These are phyloP conservation scores for Hydrolagus affinis DNA, from an alignment of 2,113 vertebrate species.

Conservation along the genomic window DNA sequence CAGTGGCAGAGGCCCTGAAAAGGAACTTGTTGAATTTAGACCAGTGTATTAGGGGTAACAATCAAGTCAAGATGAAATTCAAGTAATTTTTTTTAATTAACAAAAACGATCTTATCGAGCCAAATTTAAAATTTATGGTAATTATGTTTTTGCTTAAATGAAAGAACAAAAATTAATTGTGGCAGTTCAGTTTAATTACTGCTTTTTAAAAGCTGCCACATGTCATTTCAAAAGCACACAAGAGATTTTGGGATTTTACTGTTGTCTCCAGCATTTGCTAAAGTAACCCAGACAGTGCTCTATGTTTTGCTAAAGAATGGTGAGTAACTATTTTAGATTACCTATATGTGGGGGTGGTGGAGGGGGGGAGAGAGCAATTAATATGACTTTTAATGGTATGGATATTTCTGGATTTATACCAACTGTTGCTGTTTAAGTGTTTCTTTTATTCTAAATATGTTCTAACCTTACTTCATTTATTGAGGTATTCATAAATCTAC, in stretches of 20 bases:
- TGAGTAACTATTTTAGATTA: not conserved
- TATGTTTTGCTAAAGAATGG: slow-evolving; percentile 11
- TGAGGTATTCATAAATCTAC: not conserved
- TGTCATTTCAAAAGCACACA: slow-evolving; percentile 8
- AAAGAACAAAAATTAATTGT: not conserved
- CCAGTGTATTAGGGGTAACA: not conserved
- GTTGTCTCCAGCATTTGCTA: not conserved
- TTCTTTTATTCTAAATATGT: not conserved
- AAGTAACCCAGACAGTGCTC: not conserved
- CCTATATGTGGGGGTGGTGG: not conserved
- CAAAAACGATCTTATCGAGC: not conserved
- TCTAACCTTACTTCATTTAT: not conserved
- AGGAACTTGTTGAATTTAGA: not conserved
- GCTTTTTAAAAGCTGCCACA: not conserved
- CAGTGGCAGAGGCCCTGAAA: not conserved
- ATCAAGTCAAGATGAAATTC: not conserved
- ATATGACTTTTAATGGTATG: not conserved
- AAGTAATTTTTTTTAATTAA: not conserved
- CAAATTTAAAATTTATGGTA: not conserved
- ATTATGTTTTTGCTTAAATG: not conserved
- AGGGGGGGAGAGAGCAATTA: not conserved
- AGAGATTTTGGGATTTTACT: not conserved
- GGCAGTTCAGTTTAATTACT: not conserved
- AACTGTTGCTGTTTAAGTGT: not conserved
- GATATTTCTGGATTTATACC: not conserved